Conservation (phyloP, 2,113 vertebrate species). For the Oryzias javanicus region DNA sequence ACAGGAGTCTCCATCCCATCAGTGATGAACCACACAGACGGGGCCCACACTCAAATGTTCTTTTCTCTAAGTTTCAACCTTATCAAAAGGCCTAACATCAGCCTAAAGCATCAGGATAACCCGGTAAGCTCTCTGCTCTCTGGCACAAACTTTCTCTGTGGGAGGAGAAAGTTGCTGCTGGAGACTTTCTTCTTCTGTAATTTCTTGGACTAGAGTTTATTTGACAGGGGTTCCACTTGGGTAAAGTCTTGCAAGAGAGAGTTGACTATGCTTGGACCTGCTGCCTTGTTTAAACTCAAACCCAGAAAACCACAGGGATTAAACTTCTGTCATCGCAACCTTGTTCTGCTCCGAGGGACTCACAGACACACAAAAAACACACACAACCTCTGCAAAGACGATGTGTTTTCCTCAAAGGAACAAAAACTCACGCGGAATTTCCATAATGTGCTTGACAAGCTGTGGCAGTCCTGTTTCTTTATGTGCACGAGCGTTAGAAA, state of each 20-base stretch:
- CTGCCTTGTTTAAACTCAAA: conserved; percentile 54
- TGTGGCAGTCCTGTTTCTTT: conserved; percentile 24
- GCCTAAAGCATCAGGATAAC: conserved; percentile 19
- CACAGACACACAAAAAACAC: conserved; percentile 7
- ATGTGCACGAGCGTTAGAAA: conserved; percentile 21
- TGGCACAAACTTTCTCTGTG: conserved; percentile 23
- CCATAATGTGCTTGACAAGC: conserved; percentile 34
- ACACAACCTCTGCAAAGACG: conserved; percentile 28
- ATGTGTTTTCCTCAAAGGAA: conserved; percentile 31
- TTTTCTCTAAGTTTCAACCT: conserved; percentile 1
- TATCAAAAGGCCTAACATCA: conserved; percentile 49
- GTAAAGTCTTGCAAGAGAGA: conserved; percentile 45
- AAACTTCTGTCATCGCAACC: conserved; percentile 50
- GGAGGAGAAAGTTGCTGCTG: conserved; percentile 14
- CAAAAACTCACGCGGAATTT: conserved; percentile 30
- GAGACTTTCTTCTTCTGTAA: conserved; percentile 32
- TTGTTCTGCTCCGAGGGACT: conserved; percentile 41
- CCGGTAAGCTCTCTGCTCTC: conserved; percentile 14
- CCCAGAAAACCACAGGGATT: conserved; percentile 52
- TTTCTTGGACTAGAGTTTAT: conserved; percentile 42
- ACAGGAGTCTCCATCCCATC: conserved; percentile 42
- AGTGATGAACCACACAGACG: conserved; percentile 23
- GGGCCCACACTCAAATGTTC: conserved; percentile 33
- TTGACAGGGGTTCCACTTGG: conserved; percentile 57
- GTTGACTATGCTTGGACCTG: conserved; percentile 22